Conservation (phyloP, 2,888 invertebrate genomes). For the Andrena marginata region DNA sequence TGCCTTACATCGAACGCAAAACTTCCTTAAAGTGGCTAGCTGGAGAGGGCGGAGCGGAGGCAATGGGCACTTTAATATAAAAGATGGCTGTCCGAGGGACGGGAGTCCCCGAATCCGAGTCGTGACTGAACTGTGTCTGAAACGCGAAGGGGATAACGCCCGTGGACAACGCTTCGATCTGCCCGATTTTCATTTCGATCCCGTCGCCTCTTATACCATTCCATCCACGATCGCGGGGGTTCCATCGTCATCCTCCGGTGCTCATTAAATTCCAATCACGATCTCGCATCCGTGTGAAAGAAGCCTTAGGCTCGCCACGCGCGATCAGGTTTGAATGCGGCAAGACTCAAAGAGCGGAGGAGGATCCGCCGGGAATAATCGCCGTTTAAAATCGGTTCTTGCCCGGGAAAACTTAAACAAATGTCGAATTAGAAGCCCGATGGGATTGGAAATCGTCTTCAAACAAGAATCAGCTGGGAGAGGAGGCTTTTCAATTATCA, state of each 20-base stretch:
- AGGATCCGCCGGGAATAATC: slow-evolving; percentile 19
- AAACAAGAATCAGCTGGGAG: background rate
- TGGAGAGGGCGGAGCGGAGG: background rate
- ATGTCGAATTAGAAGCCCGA: slow-evolving; percentile 7
- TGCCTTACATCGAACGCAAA: background rate
- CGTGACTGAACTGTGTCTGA: background rate
- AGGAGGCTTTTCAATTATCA: slow-evolving; percentile 36
- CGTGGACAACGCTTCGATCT: background rate
- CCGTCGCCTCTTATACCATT: background rate
- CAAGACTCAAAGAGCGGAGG: slow-evolving; percentile 8
- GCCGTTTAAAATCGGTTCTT: slow-evolving; percentile 12
- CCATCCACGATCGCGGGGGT: background rate
- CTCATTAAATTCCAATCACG: slow-evolving; percentile 23
- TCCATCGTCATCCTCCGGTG: background rate
- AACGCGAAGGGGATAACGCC: background rate
- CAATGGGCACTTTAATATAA: background rate
- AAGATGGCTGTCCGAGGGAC: background rate
- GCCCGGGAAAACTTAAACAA: slow-evolving; percentile 28
- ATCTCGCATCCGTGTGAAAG: slow-evolving; percentile 18
- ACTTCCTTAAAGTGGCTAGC: background rate
- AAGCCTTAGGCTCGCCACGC: slow-evolving; percentile 19
- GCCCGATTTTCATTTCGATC: slow-evolving; percentile 9
- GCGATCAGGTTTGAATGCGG: slow-evolving; percentile 34
- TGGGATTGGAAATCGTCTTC: background rate
- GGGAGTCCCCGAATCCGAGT: background rate